A percentile compares a stretch with the other conserved stretches of the same genome.
phyloP scores from a whole-genome alignment of 2,797 vertebrate species.

The Cynodonichthys magdalenae region DNA sequence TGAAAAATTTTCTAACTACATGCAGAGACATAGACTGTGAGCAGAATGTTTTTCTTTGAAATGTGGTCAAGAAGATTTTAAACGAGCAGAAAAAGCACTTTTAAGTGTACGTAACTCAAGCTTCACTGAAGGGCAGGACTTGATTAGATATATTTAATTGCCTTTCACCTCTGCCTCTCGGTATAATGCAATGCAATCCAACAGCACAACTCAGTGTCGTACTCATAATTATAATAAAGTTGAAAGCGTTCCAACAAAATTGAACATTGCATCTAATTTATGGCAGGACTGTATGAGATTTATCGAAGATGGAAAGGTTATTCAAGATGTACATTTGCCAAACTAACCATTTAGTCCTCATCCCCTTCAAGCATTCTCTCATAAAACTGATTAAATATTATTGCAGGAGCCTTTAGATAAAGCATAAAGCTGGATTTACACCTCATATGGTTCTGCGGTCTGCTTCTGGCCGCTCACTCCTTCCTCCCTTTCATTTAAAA shows the following conservation, averaged over 20 bases:
- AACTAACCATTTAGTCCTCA: constrained; percentile 10
- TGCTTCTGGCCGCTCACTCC: not conserved
- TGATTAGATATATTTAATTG: constrained; percentile 10
- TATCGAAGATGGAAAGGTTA: constrained; percentile 8
- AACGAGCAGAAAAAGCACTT: not conserved
- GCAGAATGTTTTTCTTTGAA: not conserved
- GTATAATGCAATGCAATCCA: constrained; percentile 1
- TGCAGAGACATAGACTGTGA: not conserved
- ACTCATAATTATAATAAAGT: not conserved
- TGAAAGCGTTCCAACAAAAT: constrained; percentile 4
- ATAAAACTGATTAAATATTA: constrained; percentile 13
- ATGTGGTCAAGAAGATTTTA: not conserved
- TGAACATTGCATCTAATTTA: constrained; percentile 4
- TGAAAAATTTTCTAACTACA: not conserved
- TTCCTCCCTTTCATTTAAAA: not conserved
- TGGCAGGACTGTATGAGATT: not conserved
- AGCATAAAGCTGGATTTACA: constrained; percentile 9
- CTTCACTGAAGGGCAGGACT: not conserved
- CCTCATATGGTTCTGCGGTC: not conserved
- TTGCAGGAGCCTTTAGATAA: constrained; percentile 10
- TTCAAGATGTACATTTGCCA: constrained; percentile 7
- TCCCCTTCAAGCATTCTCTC: constrained; percentile 1
- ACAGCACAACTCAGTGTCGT: not conserved
- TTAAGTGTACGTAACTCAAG: not conserved
- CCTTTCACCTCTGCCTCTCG: not conserved